phyloP scores from a whole-genome alignment of 2,888 invertebrate genomes.

The Philereme vetulata region DNA sequence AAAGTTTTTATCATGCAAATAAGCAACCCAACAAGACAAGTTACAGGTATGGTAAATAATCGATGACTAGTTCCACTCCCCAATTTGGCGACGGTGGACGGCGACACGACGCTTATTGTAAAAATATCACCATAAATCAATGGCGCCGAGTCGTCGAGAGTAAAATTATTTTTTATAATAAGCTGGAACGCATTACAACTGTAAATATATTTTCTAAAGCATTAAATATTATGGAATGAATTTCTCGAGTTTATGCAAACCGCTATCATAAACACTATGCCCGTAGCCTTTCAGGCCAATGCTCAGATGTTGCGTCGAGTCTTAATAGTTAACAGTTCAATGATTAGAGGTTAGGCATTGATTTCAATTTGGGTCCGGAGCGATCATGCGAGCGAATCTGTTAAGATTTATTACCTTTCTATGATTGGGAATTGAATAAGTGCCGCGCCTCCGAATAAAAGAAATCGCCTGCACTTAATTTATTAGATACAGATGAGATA shows the following conservation, averaged over 20 bases:
- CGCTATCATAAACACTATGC: conserved; percentile 20
- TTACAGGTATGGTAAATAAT: conserved; percentile 9
- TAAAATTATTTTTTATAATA: conserved; percentile 22
- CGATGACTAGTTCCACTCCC: conserved; percentile 12
- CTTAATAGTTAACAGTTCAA: conserved; percentile 55
- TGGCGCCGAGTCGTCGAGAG: conserved; percentile 10
- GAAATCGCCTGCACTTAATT: conserved; percentile 24
- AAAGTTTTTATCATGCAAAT: conserved; percentile 6
- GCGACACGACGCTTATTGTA: neutral
- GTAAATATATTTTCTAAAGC: conserved; percentile 19
- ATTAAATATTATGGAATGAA: conserved; percentile 17
- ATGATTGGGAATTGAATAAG: conserved; percentile 31
- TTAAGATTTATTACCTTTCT: conserved; percentile 36
- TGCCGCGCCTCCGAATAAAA: conserved; percentile 30
- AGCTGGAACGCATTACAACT: conserved; percentile 23
- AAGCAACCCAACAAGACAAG: conserved; percentile 9
- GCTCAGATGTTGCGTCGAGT: conserved; percentile 24
- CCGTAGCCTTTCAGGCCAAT: conserved; percentile 16
- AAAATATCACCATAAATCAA: conserved; percentile 23
- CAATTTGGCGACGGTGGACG: conserved; percentile 5
- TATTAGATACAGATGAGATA: no score
- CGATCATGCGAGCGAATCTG: conserved; percentile 28
- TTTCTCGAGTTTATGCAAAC: conserved; percentile 33
- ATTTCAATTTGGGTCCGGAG: conserved; percentile 48
- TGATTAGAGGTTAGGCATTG: conserved; percentile 53